phyloP scores from a whole-genome alignment of 2,797 vertebrate species.

The Pseudochirops cupreus region DNA sequence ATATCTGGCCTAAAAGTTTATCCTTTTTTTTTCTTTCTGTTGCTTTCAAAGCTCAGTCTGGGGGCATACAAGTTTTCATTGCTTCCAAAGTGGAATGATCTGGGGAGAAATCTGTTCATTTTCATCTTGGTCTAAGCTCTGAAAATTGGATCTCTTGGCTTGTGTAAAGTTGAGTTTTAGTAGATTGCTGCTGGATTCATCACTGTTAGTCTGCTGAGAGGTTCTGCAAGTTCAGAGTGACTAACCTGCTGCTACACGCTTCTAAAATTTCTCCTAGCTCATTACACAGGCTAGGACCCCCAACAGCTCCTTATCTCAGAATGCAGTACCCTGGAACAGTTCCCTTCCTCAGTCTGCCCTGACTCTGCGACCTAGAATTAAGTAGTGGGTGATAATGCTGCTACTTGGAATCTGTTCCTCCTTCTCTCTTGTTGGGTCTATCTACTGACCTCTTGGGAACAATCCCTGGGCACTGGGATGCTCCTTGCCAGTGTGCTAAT shows the following conservation, averaged over 20 bases:
- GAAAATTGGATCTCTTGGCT: background rate
- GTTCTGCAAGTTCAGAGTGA: background rate
- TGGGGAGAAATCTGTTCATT: background rate
- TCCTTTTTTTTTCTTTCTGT: background rate
- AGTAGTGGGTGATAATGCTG: background rate
- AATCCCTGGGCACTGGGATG: background rate
- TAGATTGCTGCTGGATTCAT: background rate
- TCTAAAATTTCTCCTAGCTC: background rate
- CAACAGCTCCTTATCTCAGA: background rate
- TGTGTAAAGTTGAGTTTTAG: background rate
- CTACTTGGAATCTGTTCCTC: background rate
- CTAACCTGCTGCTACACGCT: background rate
- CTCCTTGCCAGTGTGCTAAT: background rate
- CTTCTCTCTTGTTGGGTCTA: too few relatives aligned
- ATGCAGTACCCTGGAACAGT: background rate
- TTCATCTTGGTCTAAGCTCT: background rate
- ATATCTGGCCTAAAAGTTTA: background rate
- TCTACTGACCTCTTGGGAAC: background rate
- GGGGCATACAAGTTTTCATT: background rate
- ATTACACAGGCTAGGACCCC: background rate
- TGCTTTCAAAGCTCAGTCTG: background rate
- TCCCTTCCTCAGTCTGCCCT: background rate
- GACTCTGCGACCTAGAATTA: background rate
- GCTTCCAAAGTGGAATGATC: background rate
- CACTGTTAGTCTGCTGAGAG: background rate